phyloP scores from a whole-genome alignment of 2,113 vertebrate species.

The Arothron firmamentum region DNA sequence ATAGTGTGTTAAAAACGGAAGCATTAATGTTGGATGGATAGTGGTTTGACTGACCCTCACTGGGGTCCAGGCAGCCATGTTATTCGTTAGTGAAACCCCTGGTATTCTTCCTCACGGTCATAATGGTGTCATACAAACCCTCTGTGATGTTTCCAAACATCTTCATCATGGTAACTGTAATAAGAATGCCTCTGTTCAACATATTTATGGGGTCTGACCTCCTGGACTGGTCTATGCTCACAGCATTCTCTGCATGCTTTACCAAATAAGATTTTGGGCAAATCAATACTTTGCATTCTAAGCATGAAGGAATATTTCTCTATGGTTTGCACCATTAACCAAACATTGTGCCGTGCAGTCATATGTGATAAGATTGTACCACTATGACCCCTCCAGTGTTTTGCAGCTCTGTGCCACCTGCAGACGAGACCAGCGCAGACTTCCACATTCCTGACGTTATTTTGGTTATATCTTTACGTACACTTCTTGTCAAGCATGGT shows the following conservation, averaged over 20 bases:
- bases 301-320: constrained; percentile 52
- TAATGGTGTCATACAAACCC: no score
- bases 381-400: constrained; percentile 24
- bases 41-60: no score
- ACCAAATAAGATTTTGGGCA: constrained; percentile 18
- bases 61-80: no score
- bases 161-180: no score
- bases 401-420: constrained; percentile 38
- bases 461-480: neutral
- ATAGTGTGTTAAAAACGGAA: no score
- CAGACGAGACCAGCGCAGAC: constrained; percentile 23
- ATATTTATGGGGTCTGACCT: constrained; percentile 12
- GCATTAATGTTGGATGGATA: no score
- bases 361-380: constrained; percentile 53
- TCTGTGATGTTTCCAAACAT: no score
- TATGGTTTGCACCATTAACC: constrained; percentile 18
- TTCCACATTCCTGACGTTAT: constrained; percentile 8
- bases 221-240: constrained; percentile 7
- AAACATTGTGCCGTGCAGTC: constrained; percentile 49
- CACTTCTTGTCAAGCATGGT: neutral
- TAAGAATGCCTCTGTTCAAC: constrained; percentile 1
- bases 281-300: constrained; percentile 41
- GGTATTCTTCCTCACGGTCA: no score
- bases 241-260: constrained; percentile 46
- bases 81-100: no score